A percentile compares a stretch with the other conserved stretches of the same genome.
Evolutionary conservation across 23 tunicate genomes (phyloP).

Genomic region (Clavelina lepadiformis): DNA sequence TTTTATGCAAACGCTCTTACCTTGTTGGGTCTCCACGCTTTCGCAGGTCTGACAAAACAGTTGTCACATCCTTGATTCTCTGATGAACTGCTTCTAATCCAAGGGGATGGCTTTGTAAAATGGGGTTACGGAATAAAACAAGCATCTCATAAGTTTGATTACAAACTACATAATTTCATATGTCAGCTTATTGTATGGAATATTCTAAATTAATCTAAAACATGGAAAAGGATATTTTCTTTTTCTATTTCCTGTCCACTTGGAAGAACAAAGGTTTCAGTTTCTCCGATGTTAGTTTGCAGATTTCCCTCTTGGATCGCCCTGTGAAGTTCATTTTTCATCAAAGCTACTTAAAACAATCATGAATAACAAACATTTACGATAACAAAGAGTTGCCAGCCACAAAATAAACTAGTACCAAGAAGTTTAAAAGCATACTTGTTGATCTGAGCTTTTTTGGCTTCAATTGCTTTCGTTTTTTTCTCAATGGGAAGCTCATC

Average conservation of each 20-base stretch:
- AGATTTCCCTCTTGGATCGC: conserved; percentile 45
- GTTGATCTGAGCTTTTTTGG: conserved; percentile 33
- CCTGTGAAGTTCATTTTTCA: neutral
- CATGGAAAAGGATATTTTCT: conserved; percentile 57
- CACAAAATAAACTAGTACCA: neutral
- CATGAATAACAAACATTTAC: neutral
- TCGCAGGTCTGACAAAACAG: conserved; percentile 66
- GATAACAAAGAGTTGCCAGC: neutral
- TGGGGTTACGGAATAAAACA: conserved; percentile 1
- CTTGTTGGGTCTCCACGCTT: conserved; percentile 66
- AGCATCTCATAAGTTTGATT: neutral
- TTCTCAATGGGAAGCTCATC: conserved; percentile 58
- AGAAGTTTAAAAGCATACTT: conserved; percentile 25
- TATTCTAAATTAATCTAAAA: neutral
- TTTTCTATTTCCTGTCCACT: conserved; percentile 79
- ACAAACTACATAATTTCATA: neutral
- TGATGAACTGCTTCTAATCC: conserved; percentile 64
- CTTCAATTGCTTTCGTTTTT: conserved; percentile 14
- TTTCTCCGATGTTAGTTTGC: conserved; percentile 57
- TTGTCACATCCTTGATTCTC: conserved; percentile 72
- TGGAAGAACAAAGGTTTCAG: conserved; percentile 67
- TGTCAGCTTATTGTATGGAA: neutral
- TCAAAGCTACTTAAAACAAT: neutral
- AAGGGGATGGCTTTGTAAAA: conserved; percentile 33
- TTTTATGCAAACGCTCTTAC: conserved; percentile 11